Percentiles rank a stretch among this genome's conserved stretches.
These are phyloP conservation scores for Lithophane ornitopus DNA, from an alignment of 2,888 invertebrate species.

Conservation along the genomic window DNA sequence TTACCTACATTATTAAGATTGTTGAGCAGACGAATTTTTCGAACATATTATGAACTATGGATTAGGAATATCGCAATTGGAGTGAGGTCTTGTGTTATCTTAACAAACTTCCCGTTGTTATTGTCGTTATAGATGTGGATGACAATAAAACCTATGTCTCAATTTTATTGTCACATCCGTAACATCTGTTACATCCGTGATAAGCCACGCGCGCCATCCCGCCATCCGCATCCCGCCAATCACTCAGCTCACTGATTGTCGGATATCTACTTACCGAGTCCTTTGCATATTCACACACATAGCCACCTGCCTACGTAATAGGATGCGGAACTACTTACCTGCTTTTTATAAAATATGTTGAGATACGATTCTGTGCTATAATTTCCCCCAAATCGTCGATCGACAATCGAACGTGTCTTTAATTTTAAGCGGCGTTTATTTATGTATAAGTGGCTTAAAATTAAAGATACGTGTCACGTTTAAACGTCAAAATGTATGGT, in stretches of 20 bases:
- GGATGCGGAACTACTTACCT: not conserved
- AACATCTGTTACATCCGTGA: constrained; percentile 41
- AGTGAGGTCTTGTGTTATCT: not conserved
- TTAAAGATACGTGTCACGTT: too few relatives aligned
- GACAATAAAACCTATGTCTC: not conserved
- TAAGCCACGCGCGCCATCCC: constrained; percentile 44
- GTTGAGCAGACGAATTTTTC: not conserved
- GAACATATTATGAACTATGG: not conserved
- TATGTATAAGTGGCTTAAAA: too few relatives aligned
- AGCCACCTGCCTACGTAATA: constrained; percentile 8
- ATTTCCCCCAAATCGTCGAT: not conserved
- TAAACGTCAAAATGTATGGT: not conserved
- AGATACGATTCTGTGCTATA: not conserved
- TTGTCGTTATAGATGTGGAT: not conserved
- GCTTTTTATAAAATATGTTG: not conserved
- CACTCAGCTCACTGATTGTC: constrained; percentile 67
- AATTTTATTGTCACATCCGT: constrained; percentile 42
- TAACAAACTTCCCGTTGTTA: too few relatives aligned
- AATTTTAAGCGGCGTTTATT: too few relatives aligned
- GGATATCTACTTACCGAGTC: constrained; percentile 56
- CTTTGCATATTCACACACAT: constrained; percentile 41
- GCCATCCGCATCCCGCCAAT: constrained; percentile 58
- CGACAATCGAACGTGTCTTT: too few relatives aligned
- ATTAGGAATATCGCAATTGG: not conserved
- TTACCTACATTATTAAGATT: not conserved